Evolutionary conservation across 2,888 invertebrate species (phyloP), one percentile per base, ranked within the genome.

Genomic region (Drosophila differens): DNA sequence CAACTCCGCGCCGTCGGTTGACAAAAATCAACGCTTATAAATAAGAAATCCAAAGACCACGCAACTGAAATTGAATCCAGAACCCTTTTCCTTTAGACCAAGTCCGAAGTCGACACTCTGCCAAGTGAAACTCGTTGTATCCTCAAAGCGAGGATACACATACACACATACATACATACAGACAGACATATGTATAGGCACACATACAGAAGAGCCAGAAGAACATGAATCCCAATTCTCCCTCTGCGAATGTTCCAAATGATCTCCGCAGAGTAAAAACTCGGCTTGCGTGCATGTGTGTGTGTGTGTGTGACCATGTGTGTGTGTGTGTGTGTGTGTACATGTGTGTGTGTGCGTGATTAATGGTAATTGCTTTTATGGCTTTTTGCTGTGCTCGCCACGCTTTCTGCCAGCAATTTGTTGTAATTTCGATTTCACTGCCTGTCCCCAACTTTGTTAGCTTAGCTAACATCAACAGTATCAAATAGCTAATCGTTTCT

Each of bases 361-460:
- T 81, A 83, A 80, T 80, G 83, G 76, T 73, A 76, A 80, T 81
- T 81, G 81, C 60, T 70, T 83, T 70, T 66, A 71, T 67, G 66
- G 64, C 57, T 66, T 71, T 64, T 70, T 35, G 52, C 62, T 51
- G 55, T 62, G 54, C 65, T 52, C 30, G 60, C 67, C 67, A 68
- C 67, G 68, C 67, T 68, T 53, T 67, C 67, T 39, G 67, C 37
- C 47, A 49, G 67, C 69, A 67, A 69, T 77, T 72, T 72, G 68
- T 78, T 61, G 53, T 66, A 80, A 76, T 75, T 66, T 77, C 76
- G 65, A 76, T 63, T 77, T 75, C 66, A 66, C n/a, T n/a, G 16
- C 35, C 55, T 28, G 55, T 41, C 39, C 57, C 55, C 39, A 58
- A 41, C 41, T 32, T 41, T 58, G 41, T 41, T 58, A 58, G 58